phyloP scores from a whole-genome alignment of 2,888 invertebrate genomes.

The Chaetoderma sp. region DNA sequence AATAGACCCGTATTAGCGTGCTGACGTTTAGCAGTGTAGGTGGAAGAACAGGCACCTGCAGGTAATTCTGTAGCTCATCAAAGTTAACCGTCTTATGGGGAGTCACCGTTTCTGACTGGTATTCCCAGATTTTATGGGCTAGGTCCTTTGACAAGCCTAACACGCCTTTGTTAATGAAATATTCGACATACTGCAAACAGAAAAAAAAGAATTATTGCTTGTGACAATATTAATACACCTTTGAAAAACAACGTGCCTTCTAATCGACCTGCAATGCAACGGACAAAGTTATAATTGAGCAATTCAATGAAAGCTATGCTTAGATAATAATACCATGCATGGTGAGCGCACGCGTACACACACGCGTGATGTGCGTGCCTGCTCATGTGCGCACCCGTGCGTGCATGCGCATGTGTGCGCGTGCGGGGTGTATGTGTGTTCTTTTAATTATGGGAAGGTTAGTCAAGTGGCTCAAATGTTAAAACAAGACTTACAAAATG shows the following conservation, averaged over 20 bases:
- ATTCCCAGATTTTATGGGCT: slow-evolving; percentile 79
- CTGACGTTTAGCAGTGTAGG: slow-evolving; percentile 80
- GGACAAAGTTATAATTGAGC: neutral
- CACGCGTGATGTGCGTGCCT: too few relatives aligned
- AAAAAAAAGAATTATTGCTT: neutral
- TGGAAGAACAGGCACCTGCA: slow-evolving; percentile 81
- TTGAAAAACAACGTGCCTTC: neutral
- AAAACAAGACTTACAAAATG: too few relatives aligned
- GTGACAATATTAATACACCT: neutral
- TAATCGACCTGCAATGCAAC: neutral
- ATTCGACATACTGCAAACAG: slow-evolving; percentile 78
- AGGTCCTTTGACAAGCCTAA: slow-evolving; percentile 79
- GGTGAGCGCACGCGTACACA: too few relatives aligned
- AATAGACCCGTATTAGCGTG: slow-evolving; percentile 80
- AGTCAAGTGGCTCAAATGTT: too few relatives aligned
- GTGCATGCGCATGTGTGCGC: too few relatives aligned
- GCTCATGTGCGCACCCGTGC: too few relatives aligned
- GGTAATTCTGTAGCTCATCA: slow-evolving; percentile 60
- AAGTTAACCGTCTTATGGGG: slow-evolving; percentile 72
- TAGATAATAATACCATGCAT: too few relatives aligned
- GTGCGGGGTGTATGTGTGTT: too few relatives aligned
- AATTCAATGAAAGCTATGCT: neutral
- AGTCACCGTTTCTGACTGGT: slow-evolving; percentile 76
- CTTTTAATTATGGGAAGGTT: too few relatives aligned
- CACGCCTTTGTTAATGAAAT: slow-evolving; percentile 81